A percentile compares a stretch with the other conserved stretches of the same genome.
Conservation (phyloP, 2,113 vertebrate genomes). For the Dromaius novaehollandiae region DNA sequence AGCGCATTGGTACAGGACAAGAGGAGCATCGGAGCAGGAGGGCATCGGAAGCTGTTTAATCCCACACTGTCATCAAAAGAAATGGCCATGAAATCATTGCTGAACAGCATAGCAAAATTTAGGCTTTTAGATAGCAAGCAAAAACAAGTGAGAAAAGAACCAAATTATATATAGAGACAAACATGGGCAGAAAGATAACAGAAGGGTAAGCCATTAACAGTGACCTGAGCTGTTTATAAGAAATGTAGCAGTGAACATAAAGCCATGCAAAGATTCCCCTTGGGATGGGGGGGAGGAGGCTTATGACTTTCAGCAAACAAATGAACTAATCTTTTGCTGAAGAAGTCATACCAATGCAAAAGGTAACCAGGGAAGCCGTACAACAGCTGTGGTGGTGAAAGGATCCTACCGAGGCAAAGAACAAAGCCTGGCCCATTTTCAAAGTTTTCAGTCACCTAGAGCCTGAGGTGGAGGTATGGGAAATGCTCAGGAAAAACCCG, state of each 20-base stretch:
- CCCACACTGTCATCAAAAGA: neutral
- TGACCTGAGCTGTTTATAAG: neutral
- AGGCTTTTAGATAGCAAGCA: neutral
- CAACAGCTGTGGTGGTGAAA: neutral
- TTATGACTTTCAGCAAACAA: neutral
- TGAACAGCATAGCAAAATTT: neutral
- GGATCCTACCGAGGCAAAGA: neutral
- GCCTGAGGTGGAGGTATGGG: neutral
- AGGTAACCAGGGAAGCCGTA: neutral
- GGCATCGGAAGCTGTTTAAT: neutral
- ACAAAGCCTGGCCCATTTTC: neutral
- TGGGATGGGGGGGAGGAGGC: neutral
- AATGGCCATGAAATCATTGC: neutral
- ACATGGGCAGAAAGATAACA: neutral
- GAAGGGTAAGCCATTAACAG: neutral
- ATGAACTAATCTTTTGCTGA: neutral
- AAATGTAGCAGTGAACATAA: neutral
- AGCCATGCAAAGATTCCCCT: neutral
- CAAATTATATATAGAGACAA: neutral
- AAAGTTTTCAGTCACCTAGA: neutral
- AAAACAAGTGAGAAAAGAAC: neutral
- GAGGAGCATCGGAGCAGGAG: neutral
- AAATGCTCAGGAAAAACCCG: neutral
- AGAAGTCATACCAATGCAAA: neutral
- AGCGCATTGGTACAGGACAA: fast-evolving